Base-by-base conservation (phyloP, 1,140 invertebrate genomes). In the Agraylea sexmaculata region DNA sequence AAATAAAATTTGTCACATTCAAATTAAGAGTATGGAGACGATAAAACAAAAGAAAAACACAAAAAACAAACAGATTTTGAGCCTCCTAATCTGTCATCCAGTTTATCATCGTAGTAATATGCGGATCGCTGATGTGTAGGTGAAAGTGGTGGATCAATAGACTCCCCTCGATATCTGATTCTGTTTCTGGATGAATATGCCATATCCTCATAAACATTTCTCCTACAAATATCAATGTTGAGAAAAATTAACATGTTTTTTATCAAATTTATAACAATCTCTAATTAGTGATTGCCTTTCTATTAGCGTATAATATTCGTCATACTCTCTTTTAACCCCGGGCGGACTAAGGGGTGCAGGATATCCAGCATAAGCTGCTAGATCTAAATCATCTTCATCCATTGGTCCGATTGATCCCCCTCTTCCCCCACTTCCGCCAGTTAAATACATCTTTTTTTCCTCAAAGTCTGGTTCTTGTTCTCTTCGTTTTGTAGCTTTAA, bases 391-490 rank as follows among this genome's bases (percentile, higher is more conserved):
- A 25, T 87, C 69, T 51, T 93, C 90, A 49, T 89, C 62, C 11
- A 58, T 58, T 17, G 57, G 58, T 1, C 59, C 62, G 8, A 43
- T 17, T 1, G 36, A 42, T 11, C 38, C 40, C 11, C 28, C 40
- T 0, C 43, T 17, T 1, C 61, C 59, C 36, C 62, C 59, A 12
- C 12, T 8, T 16, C 27, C 37, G 7, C 37, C 41, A 8, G 43
- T 80, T n/a, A n/a, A n/a, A 58, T 93, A 93, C 70, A 93, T 80
- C 54, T 93, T 88, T 63, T 95, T 96, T 56, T 95, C 89, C 59
- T 96, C 91, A 62, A 95, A 94, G 58, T 95, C 90, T 13, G 41
- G 37, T 53, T 95, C 91, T 47, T 86, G 87, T 67, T 95, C 89
- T 61, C 93, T 93, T 20, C 89, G 76, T 54, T 91, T 87, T 45